Percentiles rank a stretch among this genome's conserved stretches.
Evolutionary conservation across 2,113 vertebrate species (phyloP).

Genomic region (Ibidorhyncha struthersii): DNA sequence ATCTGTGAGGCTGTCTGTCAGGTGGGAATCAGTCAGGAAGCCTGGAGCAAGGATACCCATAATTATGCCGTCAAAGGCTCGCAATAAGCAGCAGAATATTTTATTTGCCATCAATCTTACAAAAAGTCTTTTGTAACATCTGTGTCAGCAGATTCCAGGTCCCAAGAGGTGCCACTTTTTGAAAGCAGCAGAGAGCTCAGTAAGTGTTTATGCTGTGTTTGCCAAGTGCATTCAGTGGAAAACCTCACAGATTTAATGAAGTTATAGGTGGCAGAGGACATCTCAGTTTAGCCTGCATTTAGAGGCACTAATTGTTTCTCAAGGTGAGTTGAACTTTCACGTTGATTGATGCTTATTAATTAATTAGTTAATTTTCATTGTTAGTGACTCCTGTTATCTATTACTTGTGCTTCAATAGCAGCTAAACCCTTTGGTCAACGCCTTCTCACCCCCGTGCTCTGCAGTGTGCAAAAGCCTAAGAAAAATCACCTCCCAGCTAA

Average conservation of each 20-base stretch:
- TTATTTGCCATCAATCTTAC: slow-evolving; percentile 56
- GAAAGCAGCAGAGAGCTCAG: slow-evolving; percentile 62
- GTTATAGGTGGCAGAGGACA: not conserved
- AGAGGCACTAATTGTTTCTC: slow-evolving; percentile 47
- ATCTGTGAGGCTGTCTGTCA: slow-evolving; percentile 25
- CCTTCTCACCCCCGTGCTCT: not conserved
- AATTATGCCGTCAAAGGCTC: slow-evolving; percentile 53
- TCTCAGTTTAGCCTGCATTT: not conserved
- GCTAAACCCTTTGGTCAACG: not conserved
- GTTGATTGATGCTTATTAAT: not conserved
- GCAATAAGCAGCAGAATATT: slow-evolving; percentile 65
- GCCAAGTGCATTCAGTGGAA: slow-evolving; percentile 40
- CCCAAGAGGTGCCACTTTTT: slow-evolving; percentile 62
- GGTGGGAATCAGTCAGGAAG: slow-evolving; percentile 40
- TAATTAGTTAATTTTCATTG: not conserved
- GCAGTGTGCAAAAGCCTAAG: not conserved
- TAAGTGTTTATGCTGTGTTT: slow-evolving; percentile 2
- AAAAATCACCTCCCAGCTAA: not conserved
- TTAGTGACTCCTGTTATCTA: not conserved
- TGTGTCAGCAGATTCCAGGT: slow-evolving; percentile 67
- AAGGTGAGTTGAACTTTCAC: not conserved
- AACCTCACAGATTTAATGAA: slow-evolving; percentile 52
- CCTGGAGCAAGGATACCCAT: slow-evolving; percentile 46
- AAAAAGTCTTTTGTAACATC: slow-evolving; percentile 55
- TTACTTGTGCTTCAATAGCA: not conserved